phyloP scores from a whole-genome alignment of 2,113 vertebrate genomes.

The Pipa parva region DNA sequence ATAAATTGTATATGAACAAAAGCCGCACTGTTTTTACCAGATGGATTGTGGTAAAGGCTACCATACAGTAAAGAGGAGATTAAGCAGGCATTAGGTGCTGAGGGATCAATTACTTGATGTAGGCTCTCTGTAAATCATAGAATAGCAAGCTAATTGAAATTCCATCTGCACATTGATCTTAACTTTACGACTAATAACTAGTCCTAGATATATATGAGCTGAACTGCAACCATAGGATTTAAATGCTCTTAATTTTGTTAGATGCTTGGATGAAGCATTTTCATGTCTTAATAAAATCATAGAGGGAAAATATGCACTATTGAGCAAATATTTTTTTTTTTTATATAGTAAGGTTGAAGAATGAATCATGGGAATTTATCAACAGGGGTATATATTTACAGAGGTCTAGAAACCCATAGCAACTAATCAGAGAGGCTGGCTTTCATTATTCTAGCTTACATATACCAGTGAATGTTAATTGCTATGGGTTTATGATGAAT shows the following conservation, averaged over 20 bases:
- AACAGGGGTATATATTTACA: no score
- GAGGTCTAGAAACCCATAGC: no score
- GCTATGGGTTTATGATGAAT: no score
- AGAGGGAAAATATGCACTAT: no score
- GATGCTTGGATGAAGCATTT: no score
- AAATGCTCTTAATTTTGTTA: constrained; percentile 1
- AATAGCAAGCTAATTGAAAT: constrained; percentile 43
- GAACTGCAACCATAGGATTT: constrained; percentile 7
- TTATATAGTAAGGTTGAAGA: no score
- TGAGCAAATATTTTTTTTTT: no score
- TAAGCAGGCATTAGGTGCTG: constrained; percentile 31
- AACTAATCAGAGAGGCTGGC: no score
- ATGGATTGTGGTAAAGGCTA: constrained; percentile 41
- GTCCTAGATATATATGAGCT: constrained; percentile 18
- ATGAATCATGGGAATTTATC: no score
- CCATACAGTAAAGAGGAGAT: constrained; percentile 34
- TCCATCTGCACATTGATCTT: constrained; percentile 42
- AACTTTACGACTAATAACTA: constrained; percentile 20
- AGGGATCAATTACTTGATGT: constrained; percentile 38
- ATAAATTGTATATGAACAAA: constrained; percentile 47
- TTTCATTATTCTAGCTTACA: no score
- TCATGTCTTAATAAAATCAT: no score
- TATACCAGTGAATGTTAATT: no score
- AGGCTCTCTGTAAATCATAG: constrained; percentile 42
- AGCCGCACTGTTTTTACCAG: constrained; percentile 32